These are phyloP conservation scores for Apotomis capreana DNA, from an alignment of 2,888 invertebrate species.

Conservation along the genomic window DNA sequence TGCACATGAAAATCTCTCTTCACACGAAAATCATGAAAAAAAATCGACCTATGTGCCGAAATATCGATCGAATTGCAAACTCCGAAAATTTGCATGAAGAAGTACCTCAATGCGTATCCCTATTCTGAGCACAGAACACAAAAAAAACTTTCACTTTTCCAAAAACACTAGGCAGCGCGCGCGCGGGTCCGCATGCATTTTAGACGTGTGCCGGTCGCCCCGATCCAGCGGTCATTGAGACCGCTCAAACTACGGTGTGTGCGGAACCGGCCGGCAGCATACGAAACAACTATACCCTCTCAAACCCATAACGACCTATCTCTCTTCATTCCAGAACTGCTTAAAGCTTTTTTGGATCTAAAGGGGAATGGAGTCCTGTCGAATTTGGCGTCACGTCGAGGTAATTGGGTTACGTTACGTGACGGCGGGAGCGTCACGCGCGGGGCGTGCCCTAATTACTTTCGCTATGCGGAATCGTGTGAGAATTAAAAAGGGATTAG, in stretches of 20 bases:
- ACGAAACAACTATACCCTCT: constrained; percentile 65
- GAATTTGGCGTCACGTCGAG: constrained; percentile 75
- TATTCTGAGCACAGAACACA: constrained; percentile 31
- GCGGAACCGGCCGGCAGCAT: constrained; percentile 79
- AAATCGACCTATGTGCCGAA: neutral
- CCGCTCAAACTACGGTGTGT: constrained; percentile 77
- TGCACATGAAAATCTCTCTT: constrained; percentile 1
- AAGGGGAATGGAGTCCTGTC: constrained; percentile 54
- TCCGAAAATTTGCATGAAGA: constrained; percentile 26
- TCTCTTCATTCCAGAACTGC: constrained; percentile 13
- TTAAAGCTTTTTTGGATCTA: constrained; percentile 10
- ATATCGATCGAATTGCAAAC: neutral
- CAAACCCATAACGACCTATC: constrained; percentile 26
- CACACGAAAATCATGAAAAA: constrained; percentile 13
- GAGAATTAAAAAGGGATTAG: constrained; percentile 33
- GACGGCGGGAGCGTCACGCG: constrained; percentile 73
- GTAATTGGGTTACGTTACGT: constrained; percentile 83
- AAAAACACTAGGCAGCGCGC: constrained; percentile 45
- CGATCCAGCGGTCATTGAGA: constrained; percentile 87
- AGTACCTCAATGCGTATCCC: constrained; percentile 21
- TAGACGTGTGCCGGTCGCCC: constrained; percentile 83
- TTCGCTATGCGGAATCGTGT: constrained; percentile 49
- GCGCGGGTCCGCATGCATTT: constrained; percentile 50
- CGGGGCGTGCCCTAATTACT: constrained; percentile 77
- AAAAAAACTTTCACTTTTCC: constrained; percentile 39